Percentiles rank a stretch among this genome's conserved stretches.
Evolutionary conservation across 2,888 invertebrate species (phyloP).

Genomic region (Acleris emargana): DNA sequence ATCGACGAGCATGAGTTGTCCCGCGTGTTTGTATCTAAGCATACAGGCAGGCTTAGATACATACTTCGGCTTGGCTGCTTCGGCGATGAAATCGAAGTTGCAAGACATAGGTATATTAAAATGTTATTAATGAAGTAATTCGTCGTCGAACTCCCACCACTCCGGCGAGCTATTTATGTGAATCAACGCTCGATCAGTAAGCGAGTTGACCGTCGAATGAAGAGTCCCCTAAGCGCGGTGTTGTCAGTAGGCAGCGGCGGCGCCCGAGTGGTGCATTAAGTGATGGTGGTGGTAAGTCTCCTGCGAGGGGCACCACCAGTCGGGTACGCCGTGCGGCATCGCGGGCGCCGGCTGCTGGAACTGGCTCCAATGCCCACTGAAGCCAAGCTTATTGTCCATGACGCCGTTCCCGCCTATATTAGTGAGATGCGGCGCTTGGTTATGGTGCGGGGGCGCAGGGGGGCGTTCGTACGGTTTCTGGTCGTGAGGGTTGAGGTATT

Average conservation of each 20-base stretch:
- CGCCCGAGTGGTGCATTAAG: conserved; percentile 86
- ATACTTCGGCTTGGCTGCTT: too few species aligned
- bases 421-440: conserved; percentile 68
- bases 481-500: conserved; percentile 79
- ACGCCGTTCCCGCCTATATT: conserved; percentile 86
- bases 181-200: neutral
- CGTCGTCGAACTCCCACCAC: too few species aligned
- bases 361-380: conserved; percentile 89
- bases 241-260: conserved; percentile 90
- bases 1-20: too few species aligned
- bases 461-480: conserved; percentile 90
- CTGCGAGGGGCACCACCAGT: conserved; percentile 80
- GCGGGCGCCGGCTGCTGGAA: conserved; percentile 88
- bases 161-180: too few species aligned
- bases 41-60: too few species aligned
- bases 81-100: too few species aligned
- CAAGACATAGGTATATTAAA: too few species aligned
- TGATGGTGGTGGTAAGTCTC: conserved; percentile 83
- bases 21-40: too few species aligned
- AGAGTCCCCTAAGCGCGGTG: conserved; percentile 82
- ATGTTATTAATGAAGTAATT: too few species aligned
- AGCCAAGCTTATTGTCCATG: conserved; percentile 76
- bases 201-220: conserved; percentile 66
- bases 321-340: conserved; percentile 81
- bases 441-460: conserved; percentile 65